Percentiles rank a stretch among this genome's conserved stretches.
phyloP scores from a whole-genome alignment of 2,113 vertebrate genomes.

The Tachycineta bicolor region DNA sequence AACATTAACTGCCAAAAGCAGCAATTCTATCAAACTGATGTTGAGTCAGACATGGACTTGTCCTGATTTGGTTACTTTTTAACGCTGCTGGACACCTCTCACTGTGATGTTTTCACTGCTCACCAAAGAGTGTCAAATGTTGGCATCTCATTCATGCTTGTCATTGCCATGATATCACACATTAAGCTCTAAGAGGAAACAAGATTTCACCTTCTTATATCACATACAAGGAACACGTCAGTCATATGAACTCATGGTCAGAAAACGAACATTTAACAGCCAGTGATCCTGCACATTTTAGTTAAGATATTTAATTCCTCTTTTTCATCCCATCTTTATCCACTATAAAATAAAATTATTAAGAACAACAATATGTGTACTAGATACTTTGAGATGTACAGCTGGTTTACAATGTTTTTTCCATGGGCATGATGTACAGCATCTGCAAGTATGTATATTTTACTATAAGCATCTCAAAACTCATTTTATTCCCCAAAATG shows the following conservation, averaged over 20 bases:
- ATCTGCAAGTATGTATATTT: not conserved
- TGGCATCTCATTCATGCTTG: slow-evolving; percentile 67
- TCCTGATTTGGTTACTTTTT: slow-evolving; percentile 51
- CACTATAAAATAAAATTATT: not conserved
- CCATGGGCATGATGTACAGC: not conserved
- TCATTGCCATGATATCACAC: slow-evolving; percentile 65
- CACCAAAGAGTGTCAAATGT: slow-evolving; percentile 46
- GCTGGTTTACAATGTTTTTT: not conserved
- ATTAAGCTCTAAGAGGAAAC: not conserved
- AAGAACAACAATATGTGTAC: not conserved
- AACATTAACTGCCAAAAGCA: slow-evolving; percentile 56
- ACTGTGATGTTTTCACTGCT: slow-evolving; percentile 45
- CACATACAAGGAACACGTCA: not conserved
- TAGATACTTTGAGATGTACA: not conserved
- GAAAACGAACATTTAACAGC: not conserved
- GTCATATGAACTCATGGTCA: not conserved
- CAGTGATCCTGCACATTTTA: not conserved
- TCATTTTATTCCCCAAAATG: not conserved
- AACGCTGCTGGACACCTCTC: slow-evolving; percentile 66
- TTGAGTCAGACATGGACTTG: slow-evolving; percentile 59
- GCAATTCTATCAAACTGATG: slow-evolving; percentile 66
- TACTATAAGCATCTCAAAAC: not conserved
- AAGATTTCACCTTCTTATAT: slow-evolving; percentile 9
- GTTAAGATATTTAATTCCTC: not conserved
- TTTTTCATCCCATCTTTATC: not conserved